Evolutionary conservation across 2,113 vertebrate genomes (phyloP), one percentile per base, ranked within the genome.

Genomic region (Chroicocephalus ridibundus): DNA sequence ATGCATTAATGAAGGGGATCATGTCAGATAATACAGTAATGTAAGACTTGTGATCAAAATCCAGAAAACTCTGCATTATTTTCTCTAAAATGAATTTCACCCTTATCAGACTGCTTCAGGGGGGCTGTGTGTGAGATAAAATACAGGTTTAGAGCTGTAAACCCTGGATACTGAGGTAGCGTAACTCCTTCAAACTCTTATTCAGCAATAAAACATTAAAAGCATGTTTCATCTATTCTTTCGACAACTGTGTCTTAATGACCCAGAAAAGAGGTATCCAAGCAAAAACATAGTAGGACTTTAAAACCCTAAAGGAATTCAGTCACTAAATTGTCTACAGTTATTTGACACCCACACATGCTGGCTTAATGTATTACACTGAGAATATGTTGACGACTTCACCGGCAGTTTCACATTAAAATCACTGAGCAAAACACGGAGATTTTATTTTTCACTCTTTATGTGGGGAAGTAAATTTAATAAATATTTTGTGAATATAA

Each of bases 241-340:
- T 94, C 85, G 84, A 94, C 89, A 96, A 74, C 78, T 82, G 27
- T 36, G 49, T 76, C 77, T 95, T 96, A 96, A 96, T 92, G 92
- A 96, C 82, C 81, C 97, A 90, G 93, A 97, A 97, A 95, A 94
- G 86, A 86, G 54, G 88, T 82, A 88, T 90, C 75, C 52, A 88
- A 66, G 76, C 93, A 74, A 90, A 96, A 94, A 52, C 90, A 36
- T 8, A 70, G 80, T 76, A 80, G 86, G 69, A 64, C 61, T 96
- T 94, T 76, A 84, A 88, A 95, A 92, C 77, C 82, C 88, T 86
- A n/a, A 89, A 96, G 86, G 89, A 90, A 93, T 93, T 72, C 92
- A 97, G 87, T 88, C 76, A 89, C 68, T 49, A 93, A 97, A 86
- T 94, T 95, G 72, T 91, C 68, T 88, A 58, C 90, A 94, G 92